A percentile compares a stretch with the other conserved stretches of the same genome.
Evolutionary conservation across 2,888 invertebrate genomes (phyloP).

Genomic region (Lepidocyrtoides sp.): DNA sequence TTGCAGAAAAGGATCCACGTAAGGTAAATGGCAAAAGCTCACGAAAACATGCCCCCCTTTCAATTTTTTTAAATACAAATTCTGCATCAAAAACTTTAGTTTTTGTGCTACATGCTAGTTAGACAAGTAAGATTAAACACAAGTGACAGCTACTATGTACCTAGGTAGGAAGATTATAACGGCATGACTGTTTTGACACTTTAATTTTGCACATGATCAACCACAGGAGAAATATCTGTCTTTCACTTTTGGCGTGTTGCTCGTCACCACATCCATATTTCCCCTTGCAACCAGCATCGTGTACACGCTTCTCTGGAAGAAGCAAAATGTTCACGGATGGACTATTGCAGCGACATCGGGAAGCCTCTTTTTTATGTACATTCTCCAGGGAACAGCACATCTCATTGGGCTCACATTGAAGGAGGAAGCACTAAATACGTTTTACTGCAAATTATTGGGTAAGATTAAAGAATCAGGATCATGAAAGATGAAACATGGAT

Average conservation of each 20-base stretch:
- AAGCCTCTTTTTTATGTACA: conserved; percentile 81
- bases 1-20: conserved; percentile 7
- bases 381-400: conserved; percentile 78
- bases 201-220: background rate
- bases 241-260: conserved; percentile 77
- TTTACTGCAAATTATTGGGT: conserved; percentile 59
- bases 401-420: conserved; percentile 64
- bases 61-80: too few relatives aligned
- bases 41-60: too few relatives aligned
- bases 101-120: too few relatives aligned
- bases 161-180: background rate
- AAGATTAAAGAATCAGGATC: background rate
- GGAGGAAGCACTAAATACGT: conserved; percentile 54
- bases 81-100: too few relatives aligned
- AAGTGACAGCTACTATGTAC: too few relatives aligned
- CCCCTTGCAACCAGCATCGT: conserved; percentile 73
- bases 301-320: conserved; percentile 74
- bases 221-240: conserved; percentile 70
- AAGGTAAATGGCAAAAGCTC: too few relatives aligned
- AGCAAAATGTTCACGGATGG: conserved; percentile 79
- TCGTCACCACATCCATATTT: conserved; percentile 78
- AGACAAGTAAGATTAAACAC: background rate
- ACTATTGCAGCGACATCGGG: conserved; percentile 73
- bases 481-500: background rate
- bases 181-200: background rate